Evolutionary conservation across 2,113 vertebrate genomes (phyloP).

Genomic region (Pelecanus crispus): DNA sequence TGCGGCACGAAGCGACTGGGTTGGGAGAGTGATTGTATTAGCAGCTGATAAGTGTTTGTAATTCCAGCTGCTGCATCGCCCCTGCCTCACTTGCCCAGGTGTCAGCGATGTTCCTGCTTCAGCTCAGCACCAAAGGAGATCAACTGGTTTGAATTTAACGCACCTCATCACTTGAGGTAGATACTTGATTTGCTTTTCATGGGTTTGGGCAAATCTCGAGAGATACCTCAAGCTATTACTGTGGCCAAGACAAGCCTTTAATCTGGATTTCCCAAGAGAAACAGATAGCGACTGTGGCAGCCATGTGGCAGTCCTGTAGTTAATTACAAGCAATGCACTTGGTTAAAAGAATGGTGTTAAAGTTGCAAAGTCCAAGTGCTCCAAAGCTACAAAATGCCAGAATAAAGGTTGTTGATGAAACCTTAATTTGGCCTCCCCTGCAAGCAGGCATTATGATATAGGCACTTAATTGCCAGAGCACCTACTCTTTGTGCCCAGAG

Average conservation of each 20-base stretch:
- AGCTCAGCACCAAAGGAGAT: neutral
- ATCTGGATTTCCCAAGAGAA: neutral
- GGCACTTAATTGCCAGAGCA: neutral
- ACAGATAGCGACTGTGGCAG: neutral
- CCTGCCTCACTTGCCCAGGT: neutral
- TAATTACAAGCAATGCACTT: neutral
- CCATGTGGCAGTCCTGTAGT: neutral
- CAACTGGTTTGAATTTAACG: neutral
- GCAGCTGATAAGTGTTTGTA: neutral
- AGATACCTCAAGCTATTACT: neutral
- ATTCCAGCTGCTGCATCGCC: neutral
- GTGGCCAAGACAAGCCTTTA: neutral
- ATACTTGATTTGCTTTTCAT: neutral
- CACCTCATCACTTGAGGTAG: neutral
- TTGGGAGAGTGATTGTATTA: slow-evolving; percentile 23
- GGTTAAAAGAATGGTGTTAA: neutral
- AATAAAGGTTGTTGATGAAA: neutral
- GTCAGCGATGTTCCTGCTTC: neutral
- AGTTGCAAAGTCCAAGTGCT: neutral
- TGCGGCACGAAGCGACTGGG: neutral
- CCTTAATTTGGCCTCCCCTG: neutral
- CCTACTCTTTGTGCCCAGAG: neutral
- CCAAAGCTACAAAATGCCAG: neutral
- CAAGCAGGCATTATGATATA: neutral
- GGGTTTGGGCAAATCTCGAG: neutral